These are phyloP conservation scores for Acrossocheilus fasciatus DNA, from an alignment of 2,797 vertebrate species.

Conservation along the genomic window DNA sequence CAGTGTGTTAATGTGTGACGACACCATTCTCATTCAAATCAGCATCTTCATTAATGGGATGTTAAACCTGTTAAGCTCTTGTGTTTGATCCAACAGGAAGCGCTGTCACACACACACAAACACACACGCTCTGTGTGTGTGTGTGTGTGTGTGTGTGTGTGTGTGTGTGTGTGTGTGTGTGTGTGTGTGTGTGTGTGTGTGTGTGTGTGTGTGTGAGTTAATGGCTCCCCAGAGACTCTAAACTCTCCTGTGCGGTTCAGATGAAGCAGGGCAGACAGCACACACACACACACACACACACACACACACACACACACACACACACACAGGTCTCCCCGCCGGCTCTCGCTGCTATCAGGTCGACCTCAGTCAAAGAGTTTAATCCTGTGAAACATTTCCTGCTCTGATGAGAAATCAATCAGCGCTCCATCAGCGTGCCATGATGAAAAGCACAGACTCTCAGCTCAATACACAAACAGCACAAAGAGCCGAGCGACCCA, in stretches of 20 bases:
- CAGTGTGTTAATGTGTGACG: background rate
- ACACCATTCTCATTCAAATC: background rate
- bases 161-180: too few relatives aligned
- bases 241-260: background rate
- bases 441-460: conserved; percentile 24
- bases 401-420: conserved; percentile 53
- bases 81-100: background rate
- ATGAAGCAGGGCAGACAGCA: background rate
- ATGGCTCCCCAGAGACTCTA: background rate
- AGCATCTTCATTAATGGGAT: background rate
- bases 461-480: conserved; percentile 31
- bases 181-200: too few relatives aligned
- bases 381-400: conserved; percentile 66
- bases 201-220: background rate
- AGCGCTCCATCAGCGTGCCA: conserved; percentile 38
- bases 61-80: background rate
- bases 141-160: too few relatives aligned
- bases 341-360: conserved; percentile 3
- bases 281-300: background rate
- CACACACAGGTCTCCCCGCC: background rate
- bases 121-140: too few relatives aligned
- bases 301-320: background rate
- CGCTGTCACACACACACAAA: background rate
- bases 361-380: conserved; percentile 66
- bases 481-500: conserved; percentile 27